Conservation (phyloP, 23 tunicate genomes). For the Phallusia fumigata region DNA sequence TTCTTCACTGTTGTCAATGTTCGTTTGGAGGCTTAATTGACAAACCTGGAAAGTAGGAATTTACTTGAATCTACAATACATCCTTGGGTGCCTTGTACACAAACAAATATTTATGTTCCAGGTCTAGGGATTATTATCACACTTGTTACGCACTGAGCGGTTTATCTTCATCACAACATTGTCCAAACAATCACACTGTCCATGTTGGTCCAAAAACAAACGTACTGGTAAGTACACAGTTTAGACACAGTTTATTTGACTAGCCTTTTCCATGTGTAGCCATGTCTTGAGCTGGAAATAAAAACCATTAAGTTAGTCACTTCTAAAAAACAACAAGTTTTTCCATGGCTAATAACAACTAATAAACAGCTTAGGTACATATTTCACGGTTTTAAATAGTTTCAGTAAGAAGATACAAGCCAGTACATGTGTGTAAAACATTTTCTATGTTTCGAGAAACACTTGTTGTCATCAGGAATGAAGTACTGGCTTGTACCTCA, state of each 20-base stretch:
- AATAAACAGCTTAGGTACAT: too few relatives aligned
- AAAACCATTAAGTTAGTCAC: too few relatives aligned
- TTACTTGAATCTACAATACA: not conserved
- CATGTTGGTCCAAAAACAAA: slow-evolving; percentile 53
- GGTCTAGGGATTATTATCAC: slow-evolving; percentile 90
- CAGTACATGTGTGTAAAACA: too few relatives aligned
- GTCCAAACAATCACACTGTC: slow-evolving; percentile 27
- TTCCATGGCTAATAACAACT: too few relatives aligned
- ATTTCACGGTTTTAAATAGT: too few relatives aligned
- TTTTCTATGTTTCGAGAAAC: too few relatives aligned
- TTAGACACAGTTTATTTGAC: not conserved
- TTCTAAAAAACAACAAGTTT: too few relatives aligned
- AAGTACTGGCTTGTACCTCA: too few relatives aligned
- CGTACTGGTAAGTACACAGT: slow-evolving; percentile 46
- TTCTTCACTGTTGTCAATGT: slow-evolving; percentile 83
- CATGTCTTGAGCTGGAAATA: too few relatives aligned
- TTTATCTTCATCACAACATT: slow-evolving; percentile 82
- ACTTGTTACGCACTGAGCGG: slow-evolving; percentile 93
- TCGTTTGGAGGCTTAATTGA: slow-evolving; percentile 87
- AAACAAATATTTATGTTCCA: slow-evolving; percentile 14
- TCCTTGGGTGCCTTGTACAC: not conserved
- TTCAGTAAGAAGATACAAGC: too few relatives aligned
- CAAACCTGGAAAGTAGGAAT: slow-evolving; percentile 94
- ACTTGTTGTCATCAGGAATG: too few relatives aligned
- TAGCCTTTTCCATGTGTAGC: too few relatives aligned